Evolutionary conservation across 2,113 vertebrate species (phyloP).

Genomic region (Spea multiplicata): DNA sequence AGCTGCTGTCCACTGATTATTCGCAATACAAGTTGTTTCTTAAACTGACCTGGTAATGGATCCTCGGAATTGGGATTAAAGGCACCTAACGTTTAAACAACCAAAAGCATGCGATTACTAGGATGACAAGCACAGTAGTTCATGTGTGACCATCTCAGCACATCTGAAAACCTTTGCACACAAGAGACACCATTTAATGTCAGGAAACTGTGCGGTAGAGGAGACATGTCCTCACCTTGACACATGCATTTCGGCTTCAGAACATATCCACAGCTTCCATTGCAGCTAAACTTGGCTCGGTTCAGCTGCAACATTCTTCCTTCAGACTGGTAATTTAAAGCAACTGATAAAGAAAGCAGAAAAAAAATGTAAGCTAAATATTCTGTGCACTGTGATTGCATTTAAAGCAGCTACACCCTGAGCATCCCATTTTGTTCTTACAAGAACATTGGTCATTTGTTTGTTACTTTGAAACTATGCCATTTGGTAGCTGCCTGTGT

Average conservation of each 20-base stretch:
- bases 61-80: slow-evolving; percentile 92
- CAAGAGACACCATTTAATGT: too few relatives aligned
- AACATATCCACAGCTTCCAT: slow-evolving; percentile 93
- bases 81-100: slow-evolving; percentile 64
- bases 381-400: too few relatives aligned
- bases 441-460: too few relatives aligned
- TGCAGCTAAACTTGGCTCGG: slow-evolving; percentile 91
- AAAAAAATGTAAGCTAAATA: background rate
- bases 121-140: too few relatives aligned
- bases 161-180: too few relatives aligned
- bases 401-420: too few relatives aligned
- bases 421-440: too few relatives aligned
- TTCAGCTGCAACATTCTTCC: slow-evolving; percentile 94
- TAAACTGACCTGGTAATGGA: slow-evolving; percentile 79
- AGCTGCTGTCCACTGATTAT: slow-evolving; percentile 97
- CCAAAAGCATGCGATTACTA: background rate
- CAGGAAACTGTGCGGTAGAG: too few relatives aligned
- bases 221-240: slow-evolving; percentile 73
- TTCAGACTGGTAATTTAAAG: slow-evolving; percentile 96
- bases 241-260: slow-evolving; percentile 91
- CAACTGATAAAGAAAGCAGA: slow-evolving; percentile 68
- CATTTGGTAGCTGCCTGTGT: too few relatives aligned
- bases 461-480: too few relatives aligned
- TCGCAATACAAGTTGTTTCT: slow-evolving; percentile 88
- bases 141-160: too few relatives aligned